Evolutionary conservation across 2,797 vertebrate genomes (phyloP), one percentile per base, ranked within the genome.

Genomic region (Enteromius thamalakanensis): DNA sequence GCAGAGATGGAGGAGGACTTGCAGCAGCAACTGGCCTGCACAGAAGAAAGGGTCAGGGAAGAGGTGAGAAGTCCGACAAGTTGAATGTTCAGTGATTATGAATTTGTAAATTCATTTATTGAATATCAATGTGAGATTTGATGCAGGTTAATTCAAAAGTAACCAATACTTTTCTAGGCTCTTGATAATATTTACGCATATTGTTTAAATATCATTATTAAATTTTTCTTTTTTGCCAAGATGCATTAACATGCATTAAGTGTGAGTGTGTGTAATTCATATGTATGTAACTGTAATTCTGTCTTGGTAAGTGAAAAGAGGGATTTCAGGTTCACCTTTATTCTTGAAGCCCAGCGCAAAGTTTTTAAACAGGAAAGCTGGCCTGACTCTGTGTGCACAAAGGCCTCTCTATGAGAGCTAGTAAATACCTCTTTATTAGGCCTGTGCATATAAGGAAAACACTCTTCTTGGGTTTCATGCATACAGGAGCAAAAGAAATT

Each of bases 1-100:
- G 81, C 88, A 23, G 94, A 95, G 67, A 82, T 96, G 84, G 95
- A 96, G 71, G 95, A 96, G 0, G 93, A 95, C 70, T 80, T 95
- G 40, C 93, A 94, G 82, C 90, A 91, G 68, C 95, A 95, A 67
- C 88, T 95, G 2, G 42, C 65, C 8, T 86, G 60, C 55, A 79
- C 91, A 32, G 95, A 96, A 88, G 76, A 88, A 76, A 87, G 89
- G 67, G 93, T 92, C 67, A 91, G 92, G 80, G 87, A 92, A 0
- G 91, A 95, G 94, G 95, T 94, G 81, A 91, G 94, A 70, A 11
- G 15, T 6, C 15, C 2, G 47, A 29, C 9, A 19, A 4, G 29
- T 49, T 60, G 12, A 3, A 58, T 40, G 15, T 40, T 29, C 11
- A n/a, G 7, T 23, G 8, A 23, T 45, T 26, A 37, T 64, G 19